Evolutionary conservation across 92 coral and sea anemone species (phyloP), one percentile per base, ranked within the genome.

Genomic region (Heliopora coerulea): DNA sequence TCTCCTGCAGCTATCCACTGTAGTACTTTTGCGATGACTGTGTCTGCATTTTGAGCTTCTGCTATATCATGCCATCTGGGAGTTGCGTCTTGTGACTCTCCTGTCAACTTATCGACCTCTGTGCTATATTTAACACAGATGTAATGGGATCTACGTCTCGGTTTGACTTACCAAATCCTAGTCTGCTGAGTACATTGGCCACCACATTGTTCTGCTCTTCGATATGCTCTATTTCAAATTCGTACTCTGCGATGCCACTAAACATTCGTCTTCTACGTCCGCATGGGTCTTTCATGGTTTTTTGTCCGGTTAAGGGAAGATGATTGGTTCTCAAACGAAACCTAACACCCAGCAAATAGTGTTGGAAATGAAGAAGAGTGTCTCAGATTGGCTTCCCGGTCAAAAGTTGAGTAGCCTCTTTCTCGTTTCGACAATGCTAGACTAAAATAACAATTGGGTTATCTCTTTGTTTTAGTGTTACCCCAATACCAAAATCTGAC

Each of bases 261-360:
- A 79, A 79, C 17, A 80, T 56, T 10, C 72, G 49, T 11, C 84
- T 70, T 19, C 79, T 65, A 3, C 70, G 79, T 17, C 60, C 84
- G 46, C 69, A 80, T 26, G 79, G 83, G 48, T 69, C 79, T 65
- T 79, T 79, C 79, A 69, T 69, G 18, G 67, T 76, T 70, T 30
- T 75, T 65, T 57, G 24, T 17, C 59, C 15, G 1, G 28, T 21
- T 57, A 75, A 42, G 11, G 70, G 41, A 13, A 54, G 34, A 26
- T 75, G 80, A 28, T 25, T 57, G 31, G 79, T 57, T 56, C 54
- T 56, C 19, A 56, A 34, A 0, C 37, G 23, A 30, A 79, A 69
- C 10, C 28, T 11, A 17, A 52, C 57, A 18, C 37, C 70, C 49
- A 68, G 79, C 49, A 69, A 13, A 3, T 69, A 59, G 44, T 58